Conservation (phyloP, 2,113 vertebrate genomes). For the Rhizomys pruinosus region DNA sequence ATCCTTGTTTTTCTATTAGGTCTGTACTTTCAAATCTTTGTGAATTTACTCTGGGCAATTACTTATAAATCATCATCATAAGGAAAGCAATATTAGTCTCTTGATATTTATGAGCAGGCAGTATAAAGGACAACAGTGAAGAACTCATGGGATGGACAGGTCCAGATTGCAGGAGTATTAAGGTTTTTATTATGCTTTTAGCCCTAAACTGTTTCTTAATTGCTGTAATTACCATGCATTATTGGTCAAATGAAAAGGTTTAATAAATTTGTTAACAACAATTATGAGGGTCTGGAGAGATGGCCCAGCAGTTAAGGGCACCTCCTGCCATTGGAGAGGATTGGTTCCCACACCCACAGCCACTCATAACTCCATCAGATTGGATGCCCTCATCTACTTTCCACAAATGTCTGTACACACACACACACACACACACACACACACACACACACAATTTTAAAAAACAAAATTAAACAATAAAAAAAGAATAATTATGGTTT, state of each 20-base stretch:
- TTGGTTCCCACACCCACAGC: not conserved
- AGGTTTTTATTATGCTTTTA: not conserved
- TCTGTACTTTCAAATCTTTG: conserved; percentile 31
- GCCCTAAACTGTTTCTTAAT: not conserved
- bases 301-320: not conserved
- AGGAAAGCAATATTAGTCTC: conserved; percentile 32
- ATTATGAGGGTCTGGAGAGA: not conserved
- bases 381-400: not conserved
- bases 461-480: too few species aligned
- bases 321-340: not conserved
- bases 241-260: conserved; percentile 21
- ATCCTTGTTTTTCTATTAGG: conserved; percentile 17
- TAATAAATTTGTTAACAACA: conserved; percentile 27
- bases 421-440: not conserved
- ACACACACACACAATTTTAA: not conserved
- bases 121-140: not conserved
- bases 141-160: not conserved
- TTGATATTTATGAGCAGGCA: conserved; percentile 29
- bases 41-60: conserved; percentile 5
- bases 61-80: conserved; percentile 22
- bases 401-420: not conserved
- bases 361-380: not conserved
- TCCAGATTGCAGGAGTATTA: not conserved
- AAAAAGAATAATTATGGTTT: not conserved
- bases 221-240: not conserved